Conservation (phyloP, 2,888 invertebrate species). For the Nyleta sp. region DNA sequence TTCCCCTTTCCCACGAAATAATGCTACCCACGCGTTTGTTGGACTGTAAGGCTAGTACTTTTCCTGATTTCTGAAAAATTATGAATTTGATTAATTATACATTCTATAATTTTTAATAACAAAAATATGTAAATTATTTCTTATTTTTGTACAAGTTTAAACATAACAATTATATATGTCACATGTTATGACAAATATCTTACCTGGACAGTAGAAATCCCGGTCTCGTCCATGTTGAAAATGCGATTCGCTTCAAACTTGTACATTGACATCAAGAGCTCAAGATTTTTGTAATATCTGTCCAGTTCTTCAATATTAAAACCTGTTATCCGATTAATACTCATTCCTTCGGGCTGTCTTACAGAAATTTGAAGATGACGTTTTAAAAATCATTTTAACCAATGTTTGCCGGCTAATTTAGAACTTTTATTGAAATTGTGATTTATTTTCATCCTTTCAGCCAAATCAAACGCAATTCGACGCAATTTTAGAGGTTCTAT, state of each 20-base stretch:
- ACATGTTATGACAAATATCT: no score
- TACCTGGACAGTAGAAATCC: slow-evolving; percentile 71
- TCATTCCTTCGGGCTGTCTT: slow-evolving; percentile 72
- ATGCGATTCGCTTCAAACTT: slow-evolving; percentile 69
- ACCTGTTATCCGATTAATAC: slow-evolving; percentile 68
- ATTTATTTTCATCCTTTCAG: slow-evolving; percentile 63
- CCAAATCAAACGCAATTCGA: slow-evolving; percentile 67
- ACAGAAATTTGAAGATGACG: slow-evolving; percentile 58
- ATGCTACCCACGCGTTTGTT: slow-evolving; percentile 75
- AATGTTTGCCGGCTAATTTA: slow-evolving; percentile 48
- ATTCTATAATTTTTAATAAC: no score
- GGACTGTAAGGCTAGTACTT: slow-evolving; percentile 79
- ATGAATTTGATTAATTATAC: no score
- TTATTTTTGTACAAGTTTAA: no score
- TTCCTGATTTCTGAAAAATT: no score
- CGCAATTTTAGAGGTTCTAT: slow-evolving; percentile 67
- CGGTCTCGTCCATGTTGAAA: slow-evolving; percentile 82
- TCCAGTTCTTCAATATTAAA: slow-evolving; percentile 75
- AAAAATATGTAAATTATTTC: no score
- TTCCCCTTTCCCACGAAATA: slow-evolving; percentile 25
- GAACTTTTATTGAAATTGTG: slow-evolving; percentile 67
- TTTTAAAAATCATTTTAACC: slow-evolving; percentile 70
- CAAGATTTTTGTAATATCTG: slow-evolving; percentile 66
- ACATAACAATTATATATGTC: no score
- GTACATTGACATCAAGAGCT: slow-evolving; percentile 62